Conservation (phyloP, 2,888 invertebrate genomes). For the Drosophila quinaria region DNA sequence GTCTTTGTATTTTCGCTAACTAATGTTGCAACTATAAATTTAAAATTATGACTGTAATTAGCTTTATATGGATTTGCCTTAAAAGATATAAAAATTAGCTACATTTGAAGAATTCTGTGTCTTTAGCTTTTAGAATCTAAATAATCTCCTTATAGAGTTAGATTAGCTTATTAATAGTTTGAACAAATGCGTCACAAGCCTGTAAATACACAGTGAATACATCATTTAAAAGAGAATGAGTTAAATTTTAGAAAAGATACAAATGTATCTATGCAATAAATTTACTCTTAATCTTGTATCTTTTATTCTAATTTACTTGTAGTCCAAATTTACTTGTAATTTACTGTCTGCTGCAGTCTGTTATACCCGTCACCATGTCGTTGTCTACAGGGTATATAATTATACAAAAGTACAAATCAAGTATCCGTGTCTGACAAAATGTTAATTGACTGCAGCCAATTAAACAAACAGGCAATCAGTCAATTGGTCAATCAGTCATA, state of each 20-base stretch:
- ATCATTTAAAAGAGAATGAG: not conserved
- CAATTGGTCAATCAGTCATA: constrained; percentile 54
- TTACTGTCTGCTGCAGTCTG: not conserved
- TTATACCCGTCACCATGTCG: not conserved
- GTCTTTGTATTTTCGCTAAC: too few relatives aligned
- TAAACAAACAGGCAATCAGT: constrained; percentile 41
- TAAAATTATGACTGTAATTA: constrained; percentile 3
- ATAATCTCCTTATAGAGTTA: not conserved
- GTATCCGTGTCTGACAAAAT: constrained; percentile 42
- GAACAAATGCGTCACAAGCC: not conserved
- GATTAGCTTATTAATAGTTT: not conserved
- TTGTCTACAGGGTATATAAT: constrained; percentile 10
- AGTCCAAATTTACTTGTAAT: not conserved
- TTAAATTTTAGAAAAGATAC: not conserved
- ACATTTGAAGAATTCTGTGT: not conserved
- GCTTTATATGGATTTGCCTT: not conserved
- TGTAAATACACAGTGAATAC: not conserved
- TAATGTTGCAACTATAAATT: not conserved
- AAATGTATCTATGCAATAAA: not conserved
- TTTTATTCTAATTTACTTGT: not conserved
- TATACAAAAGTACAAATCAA: constrained; percentile 44
- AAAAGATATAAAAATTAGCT: not conserved
- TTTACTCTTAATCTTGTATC: not conserved
- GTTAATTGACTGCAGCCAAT: constrained; percentile 44
- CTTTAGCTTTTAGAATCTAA: not conserved